Conservation (phyloP, 2,888 invertebrate species). For the Hylaea fasciaria region DNA sequence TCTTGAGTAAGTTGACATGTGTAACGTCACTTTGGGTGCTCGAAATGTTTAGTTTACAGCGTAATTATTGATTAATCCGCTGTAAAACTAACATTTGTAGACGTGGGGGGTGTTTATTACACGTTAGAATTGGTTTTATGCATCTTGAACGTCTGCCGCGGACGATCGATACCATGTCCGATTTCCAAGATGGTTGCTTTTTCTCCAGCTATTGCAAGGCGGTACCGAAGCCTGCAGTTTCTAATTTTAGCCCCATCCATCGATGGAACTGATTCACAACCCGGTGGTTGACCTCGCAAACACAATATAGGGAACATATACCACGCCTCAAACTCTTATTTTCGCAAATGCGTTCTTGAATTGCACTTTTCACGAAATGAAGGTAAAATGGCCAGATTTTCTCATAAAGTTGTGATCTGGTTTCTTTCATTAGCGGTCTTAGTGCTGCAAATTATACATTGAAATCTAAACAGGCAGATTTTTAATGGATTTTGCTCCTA, state of each 20-base stretch:
- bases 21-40: conserved; percentile 73
- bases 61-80: conserved; percentile 43
- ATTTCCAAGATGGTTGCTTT: conserved; percentile 78
- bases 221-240: conserved; percentile 46
- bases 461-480: neutral
- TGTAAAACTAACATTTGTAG: conserved; percentile 24
- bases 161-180: conserved; percentile 61
- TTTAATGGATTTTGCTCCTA: neutral
- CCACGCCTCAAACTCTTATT: neutral
- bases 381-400: conserved; percentile 3
- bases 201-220: conserved; percentile 44
- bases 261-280: conserved; percentile 35
- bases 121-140: conserved; percentile 22
- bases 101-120: neutral
- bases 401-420: neutral
- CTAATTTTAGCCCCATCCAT: conserved; percentile 57
- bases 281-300: conserved; percentile 19
- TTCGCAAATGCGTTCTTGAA: conserved; percentile 8
- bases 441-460: neutral
- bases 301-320: conserved; percentile 1
- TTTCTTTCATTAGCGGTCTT: neutral
- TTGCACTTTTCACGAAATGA: conserved; percentile 15
- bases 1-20: conserved; percentile 71
- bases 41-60: conserved; percentile 50
- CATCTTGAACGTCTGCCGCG: conserved; percentile 18